Conservation (phyloP, 2,888 invertebrate genomes). For the Orgyia antiqua region DNA sequence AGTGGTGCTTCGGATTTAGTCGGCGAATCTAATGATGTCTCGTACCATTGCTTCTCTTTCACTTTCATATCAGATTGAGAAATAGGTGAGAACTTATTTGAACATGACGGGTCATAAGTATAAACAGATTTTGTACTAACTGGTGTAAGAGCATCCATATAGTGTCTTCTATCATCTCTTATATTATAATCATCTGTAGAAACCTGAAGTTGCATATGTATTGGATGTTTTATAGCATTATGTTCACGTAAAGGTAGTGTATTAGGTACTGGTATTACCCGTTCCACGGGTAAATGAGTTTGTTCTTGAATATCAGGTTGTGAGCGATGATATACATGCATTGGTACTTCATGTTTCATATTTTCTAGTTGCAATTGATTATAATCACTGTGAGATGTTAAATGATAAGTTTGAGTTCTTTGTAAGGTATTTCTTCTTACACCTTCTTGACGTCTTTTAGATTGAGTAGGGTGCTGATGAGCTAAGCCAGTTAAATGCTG, state of each 20-base stretch:
- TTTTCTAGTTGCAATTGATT: slow-evolving; percentile 63
- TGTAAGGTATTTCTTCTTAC: slow-evolving; percentile 63
- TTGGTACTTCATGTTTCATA: slow-evolving; percentile 50
- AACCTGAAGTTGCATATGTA: slow-evolving; percentile 63
- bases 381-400: slow-evolving; percentile 72
- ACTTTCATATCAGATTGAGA: slow-evolving; percentile 60
- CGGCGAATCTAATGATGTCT: slow-evolving; percentile 81
- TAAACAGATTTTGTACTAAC: slow-evolving; percentile 65
- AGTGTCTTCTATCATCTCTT: slow-evolving; percentile 48
- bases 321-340: slow-evolving; percentile 56
- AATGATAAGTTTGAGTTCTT: slow-evolving; percentile 71
- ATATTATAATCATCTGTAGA: slow-evolving; percentile 58
- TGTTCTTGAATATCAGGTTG: slow-evolving; percentile 66
- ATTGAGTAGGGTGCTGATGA: slow-evolving; percentile 58
- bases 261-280: slow-evolving; percentile 53
- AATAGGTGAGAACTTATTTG: slow-evolving; percentile 64
- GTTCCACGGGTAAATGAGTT: slow-evolving; percentile 49
- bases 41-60: slow-evolving; percentile 83
- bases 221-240: slow-evolving; percentile 53
- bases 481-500: slow-evolving; percentile 60
- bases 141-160: slow-evolving; percentile 59
- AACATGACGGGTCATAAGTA: slow-evolving; percentile 62
- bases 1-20: slow-evolving; percentile 51
- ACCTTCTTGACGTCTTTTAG: slow-evolving; percentile 55
- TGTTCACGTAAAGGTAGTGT: slow-evolving; percentile 64